Conservation (phyloP, 2,797 vertebrate species). For the Chiloscyllium punctatum region DNA sequence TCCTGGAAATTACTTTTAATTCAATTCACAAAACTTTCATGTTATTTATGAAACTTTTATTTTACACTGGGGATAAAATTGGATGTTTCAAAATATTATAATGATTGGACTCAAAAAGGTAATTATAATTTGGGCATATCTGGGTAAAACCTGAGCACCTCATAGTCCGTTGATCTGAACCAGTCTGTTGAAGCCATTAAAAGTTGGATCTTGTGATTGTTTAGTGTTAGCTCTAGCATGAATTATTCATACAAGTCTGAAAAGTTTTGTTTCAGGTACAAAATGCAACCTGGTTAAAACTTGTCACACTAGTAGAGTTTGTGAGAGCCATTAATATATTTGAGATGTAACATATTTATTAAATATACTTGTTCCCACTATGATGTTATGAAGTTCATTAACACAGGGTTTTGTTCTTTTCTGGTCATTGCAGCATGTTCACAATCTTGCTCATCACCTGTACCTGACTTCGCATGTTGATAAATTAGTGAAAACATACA, state of each 20-base stretch:
- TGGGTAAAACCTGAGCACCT: background rate
- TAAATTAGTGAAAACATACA: conserved; percentile 53
- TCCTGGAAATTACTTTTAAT: background rate
- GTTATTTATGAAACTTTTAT: background rate
- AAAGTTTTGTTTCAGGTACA: background rate
- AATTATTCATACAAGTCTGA: background rate
- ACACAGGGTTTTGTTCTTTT: background rate
- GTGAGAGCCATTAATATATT: background rate
- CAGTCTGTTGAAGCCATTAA: background rate
- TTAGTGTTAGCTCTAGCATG: background rate
- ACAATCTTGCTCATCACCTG: conserved; percentile 51
- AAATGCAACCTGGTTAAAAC: background rate
- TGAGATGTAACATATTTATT: too few relatives aligned
- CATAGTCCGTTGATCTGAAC: background rate
- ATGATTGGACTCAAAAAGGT: background rate
- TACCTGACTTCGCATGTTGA: conserved; percentile 47
- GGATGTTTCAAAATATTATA: background rate
- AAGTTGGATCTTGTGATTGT: background rate
- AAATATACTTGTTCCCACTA: background rate
- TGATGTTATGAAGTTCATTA: background rate
- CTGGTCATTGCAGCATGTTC: conserved; percentile 47
- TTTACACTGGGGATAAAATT: background rate
- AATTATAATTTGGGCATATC: too few relatives aligned
- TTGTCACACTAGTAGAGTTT: background rate
- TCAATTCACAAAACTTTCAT: too few relatives aligned